Evolutionary conservation across 2,797 vertebrate species (phyloP), one percentile per base, ranked within the genome.

Genomic region (Onychomys torridus): DNA sequence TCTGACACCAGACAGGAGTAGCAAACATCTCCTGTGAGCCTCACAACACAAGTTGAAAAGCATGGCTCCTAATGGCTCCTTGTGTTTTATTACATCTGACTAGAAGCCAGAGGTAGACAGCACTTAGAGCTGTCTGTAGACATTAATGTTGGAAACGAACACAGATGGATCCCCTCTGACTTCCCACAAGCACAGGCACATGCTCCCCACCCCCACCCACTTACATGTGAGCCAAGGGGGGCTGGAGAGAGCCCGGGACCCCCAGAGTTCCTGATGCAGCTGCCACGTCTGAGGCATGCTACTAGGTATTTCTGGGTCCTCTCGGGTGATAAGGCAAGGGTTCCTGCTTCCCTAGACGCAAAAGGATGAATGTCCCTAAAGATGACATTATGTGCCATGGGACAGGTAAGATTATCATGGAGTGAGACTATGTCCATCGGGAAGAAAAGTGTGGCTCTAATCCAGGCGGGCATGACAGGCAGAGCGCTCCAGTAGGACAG

Each of bases 61-160:
- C 93, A 95, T 90, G 79, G 69, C 61, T 95, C 69, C 23, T 95
- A 95, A 97, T 86, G 77, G 37, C 43, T 40, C 61, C 52, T 37
- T 46, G 82, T 96, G 69, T 85, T 97, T 96, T 96, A 97, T 89
- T 95, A 23, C 46, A 81, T 91, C 71, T 96, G 93, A 98, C 96
- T 97, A 97, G 1, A 67, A 82, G 97, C 94, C 91, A 85, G 96
- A 97, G 97, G 96, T 93, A 97, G 90, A 86, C 57, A 91, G 95
- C 77, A 83, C 61, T 96, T 95, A 97, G 86, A 93, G 83, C 96
- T 67, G 79, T 93, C 94, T 34, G 12, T 16, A 84, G 29, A 65
- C 73, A 88, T 95, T 96, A 98, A 52, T 11, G 75, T 97, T 94
- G 93, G 40, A 94, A 96, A 97, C 90, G 82, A 96, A 59, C 90